A percentile compares a stretch with the other conserved stretches of the same genome.
Evolutionary conservation across 1,140 invertebrate genomes (phyloP).

Genomic region (Neotoxoptera formosana): DNA sequence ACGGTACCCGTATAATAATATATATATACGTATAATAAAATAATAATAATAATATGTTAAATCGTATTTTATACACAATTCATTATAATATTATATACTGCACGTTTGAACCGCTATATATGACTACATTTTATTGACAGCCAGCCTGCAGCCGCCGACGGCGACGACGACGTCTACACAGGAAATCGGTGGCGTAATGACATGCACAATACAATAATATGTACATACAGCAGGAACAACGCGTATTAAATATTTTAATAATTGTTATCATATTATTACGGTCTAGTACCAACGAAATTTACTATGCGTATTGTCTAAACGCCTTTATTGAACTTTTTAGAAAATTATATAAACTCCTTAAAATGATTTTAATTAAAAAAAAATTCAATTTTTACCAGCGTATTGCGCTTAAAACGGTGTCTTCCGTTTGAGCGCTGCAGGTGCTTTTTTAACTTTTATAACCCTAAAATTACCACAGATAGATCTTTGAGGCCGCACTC

Average conservation of each 20-base stretch:
- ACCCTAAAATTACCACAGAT: too few species aligned
- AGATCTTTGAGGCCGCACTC: too few species aligned
- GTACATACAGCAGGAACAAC: background rate
- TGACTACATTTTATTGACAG: background rate
- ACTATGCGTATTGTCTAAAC: background rate
- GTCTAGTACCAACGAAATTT: background rate
- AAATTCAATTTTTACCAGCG: too few species aligned
- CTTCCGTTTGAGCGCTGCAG: too few species aligned
- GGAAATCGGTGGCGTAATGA: background rate
- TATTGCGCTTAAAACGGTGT: too few species aligned
- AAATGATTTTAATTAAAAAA: background rate
- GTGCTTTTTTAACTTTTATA: too few species aligned
- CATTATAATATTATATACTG: too few species aligned
- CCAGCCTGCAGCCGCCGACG: too few species aligned
- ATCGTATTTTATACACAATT: background rate
- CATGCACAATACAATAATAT: background rate
- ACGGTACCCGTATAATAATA: background rate
- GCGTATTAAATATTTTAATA: background rate
- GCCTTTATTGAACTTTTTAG: background rate
- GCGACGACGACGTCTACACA: background rate
- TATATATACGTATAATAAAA: background rate
- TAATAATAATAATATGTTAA: background rate
- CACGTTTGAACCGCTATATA: background rate
- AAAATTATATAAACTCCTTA: background rate
- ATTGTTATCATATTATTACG: too few species aligned